Evolutionary conservation across 2,113 vertebrate species (phyloP).

Genomic region (Monarcha castaneiventris): DNA sequence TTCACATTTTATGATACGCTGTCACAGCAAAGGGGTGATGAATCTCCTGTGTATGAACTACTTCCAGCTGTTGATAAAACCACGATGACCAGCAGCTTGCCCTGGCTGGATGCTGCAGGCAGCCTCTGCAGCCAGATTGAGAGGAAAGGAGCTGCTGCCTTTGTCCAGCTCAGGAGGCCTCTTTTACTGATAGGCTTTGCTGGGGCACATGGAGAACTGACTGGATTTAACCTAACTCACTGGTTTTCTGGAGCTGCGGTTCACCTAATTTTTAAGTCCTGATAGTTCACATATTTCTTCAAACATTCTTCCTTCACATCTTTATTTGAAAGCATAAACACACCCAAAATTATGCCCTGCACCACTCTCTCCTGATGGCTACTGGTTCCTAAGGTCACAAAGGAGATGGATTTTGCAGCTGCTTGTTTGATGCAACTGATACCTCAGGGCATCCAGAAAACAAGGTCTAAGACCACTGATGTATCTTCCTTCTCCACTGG

Average conservation of each 20-base stretch:
- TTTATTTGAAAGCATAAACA: background rate
- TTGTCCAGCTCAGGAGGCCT: background rate
- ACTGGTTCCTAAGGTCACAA: background rate
- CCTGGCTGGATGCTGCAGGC: background rate
- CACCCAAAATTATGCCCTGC: background rate
- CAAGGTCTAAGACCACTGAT: background rate
- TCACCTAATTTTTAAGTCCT: background rate
- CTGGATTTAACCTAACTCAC: background rate
- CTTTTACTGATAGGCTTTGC: background rate
- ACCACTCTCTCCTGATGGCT: background rate
- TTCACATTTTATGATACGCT: background rate
- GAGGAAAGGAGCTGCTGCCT: background rate
- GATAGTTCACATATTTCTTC: background rate
- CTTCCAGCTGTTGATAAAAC: conserved; percentile 59
- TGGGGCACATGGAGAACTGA: background rate
- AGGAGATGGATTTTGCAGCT: background rate
- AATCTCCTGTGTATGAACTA: conserved; percentile 20
- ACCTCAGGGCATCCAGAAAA: background rate
- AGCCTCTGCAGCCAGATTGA: background rate
- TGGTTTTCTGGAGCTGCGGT: background rate
- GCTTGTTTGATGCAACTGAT: background rate
- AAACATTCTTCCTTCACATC: background rate
- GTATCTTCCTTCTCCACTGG: background rate
- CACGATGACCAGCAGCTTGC: background rate
- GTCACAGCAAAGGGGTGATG: conserved; percentile 1